Evolutionary conservation across 2,113 vertebrate genomes (phyloP).

Genomic region (Sterrhoptilus dennistouni): DNA sequence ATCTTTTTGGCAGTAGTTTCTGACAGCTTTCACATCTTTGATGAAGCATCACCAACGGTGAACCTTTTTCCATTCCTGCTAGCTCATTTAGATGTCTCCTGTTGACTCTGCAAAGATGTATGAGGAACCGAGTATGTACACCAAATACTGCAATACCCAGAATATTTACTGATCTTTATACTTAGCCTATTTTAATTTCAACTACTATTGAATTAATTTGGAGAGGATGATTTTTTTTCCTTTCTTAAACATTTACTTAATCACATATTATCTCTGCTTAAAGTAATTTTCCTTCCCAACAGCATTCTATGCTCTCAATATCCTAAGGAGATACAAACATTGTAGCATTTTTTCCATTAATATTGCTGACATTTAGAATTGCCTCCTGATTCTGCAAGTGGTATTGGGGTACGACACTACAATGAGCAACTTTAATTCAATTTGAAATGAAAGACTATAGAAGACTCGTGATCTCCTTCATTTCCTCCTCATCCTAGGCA

Average conservation of each 20-base stretch:
- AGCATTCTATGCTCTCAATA: not conserved
- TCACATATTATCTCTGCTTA: not conserved
- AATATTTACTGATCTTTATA: not conserved
- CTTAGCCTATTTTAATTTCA: not conserved
- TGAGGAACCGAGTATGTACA: not conserved
- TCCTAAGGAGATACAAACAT: not conserved
- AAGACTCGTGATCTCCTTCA: not conserved
- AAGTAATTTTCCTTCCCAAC: not conserved
- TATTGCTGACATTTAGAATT: not conserved
- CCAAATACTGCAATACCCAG: not conserved
- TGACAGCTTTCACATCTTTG: accelerated
- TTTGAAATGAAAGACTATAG: not conserved
- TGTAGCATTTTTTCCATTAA: not conserved
- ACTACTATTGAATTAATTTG: not conserved
- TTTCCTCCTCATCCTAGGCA: not conserved
- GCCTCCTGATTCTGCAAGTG: not conserved
- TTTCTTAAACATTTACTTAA: not conserved
- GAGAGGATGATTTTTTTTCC: not conserved
- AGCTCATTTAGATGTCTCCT: not conserved
- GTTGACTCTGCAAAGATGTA: not conserved
- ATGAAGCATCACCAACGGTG: not conserved
- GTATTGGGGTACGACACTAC: not conserved
- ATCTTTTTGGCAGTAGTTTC: not conserved
- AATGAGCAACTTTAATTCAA: not conserved
- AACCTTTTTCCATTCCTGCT: not conserved